Evolutionary conservation across 2,113 vertebrate genomes (phyloP).

Genomic region (Accipiter virgatus): DNA sequence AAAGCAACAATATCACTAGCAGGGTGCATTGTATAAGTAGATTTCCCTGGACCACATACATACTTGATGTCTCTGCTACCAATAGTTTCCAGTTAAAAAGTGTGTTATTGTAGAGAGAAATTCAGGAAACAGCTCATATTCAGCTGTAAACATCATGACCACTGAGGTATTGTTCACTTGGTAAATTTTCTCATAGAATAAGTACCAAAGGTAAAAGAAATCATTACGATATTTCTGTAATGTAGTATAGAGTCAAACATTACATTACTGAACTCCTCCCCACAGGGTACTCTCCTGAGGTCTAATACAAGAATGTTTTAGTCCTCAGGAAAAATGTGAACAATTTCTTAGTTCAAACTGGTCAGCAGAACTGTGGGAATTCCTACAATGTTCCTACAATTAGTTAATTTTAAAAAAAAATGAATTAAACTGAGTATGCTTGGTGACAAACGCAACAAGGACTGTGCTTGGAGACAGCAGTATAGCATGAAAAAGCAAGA

Average conservation of each 20-base stretch:
- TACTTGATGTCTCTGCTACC: background rate
- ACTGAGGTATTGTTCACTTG: background rate
- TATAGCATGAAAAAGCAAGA: background rate
- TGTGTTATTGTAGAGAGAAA: background rate
- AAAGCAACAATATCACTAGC: background rate
- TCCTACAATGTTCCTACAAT: background rate
- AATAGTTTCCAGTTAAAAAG: background rate
- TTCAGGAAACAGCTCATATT: background rate
- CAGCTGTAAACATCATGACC: background rate
- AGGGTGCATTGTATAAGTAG: background rate
- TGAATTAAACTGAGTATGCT: background rate
- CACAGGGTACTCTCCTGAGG: fast-evolving
- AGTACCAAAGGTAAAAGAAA: background rate
- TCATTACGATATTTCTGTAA: background rate
- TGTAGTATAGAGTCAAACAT: background rate
- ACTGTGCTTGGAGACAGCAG: background rate
- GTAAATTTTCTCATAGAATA: background rate
- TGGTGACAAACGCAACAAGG: background rate
- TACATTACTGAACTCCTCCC: background rate
- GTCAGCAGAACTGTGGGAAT: background rate
- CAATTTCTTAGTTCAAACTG: background rate
- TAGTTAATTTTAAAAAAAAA: background rate
- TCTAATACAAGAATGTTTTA: background rate
- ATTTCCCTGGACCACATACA: background rate
- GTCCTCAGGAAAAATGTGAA: background rate